These are phyloP conservation scores for Olivierus martensii DNA, from an alignment of 1,140 invertebrate genomes.

Conservation along the genomic window DNA sequence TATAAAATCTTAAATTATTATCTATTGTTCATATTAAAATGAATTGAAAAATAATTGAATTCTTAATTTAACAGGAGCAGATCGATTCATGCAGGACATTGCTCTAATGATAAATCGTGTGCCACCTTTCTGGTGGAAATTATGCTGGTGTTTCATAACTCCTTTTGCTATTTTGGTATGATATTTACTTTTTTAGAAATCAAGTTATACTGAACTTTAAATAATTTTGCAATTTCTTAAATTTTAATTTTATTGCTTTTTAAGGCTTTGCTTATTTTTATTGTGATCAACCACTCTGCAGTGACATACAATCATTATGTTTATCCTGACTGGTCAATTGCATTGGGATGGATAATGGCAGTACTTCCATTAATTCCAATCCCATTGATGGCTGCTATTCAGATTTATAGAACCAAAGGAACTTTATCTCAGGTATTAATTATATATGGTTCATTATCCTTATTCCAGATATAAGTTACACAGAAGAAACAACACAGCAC, in stretches of 20 bases:
- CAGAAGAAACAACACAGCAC: no score
- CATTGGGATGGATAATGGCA: conserved; percentile 55
- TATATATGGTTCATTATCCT: no score
- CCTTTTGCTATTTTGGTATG: conserved; percentile 7
- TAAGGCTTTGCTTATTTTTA: conserved; percentile 6
- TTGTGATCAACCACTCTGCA: conserved; percentile 9
- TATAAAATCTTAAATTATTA: no score
- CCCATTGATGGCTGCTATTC: conserved; percentile 5
- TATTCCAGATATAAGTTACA: no score
- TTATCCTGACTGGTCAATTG: conserved; percentile 60
- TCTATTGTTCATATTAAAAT: no score
- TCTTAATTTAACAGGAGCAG: conserved; percentile 1
- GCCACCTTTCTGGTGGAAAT: conserved; percentile 12
- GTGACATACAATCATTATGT: conserved; percentile 25
- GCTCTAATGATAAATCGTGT: conserved; percentile 11
- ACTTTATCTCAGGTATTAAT: conserved; percentile 6
- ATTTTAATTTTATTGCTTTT: no score
- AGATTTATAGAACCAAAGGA: conserved; percentile 10
- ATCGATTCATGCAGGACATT: conserved; percentile 16
- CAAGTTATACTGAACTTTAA: no score
- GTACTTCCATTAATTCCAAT: conserved; percentile 19
- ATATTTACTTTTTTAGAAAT: no score
- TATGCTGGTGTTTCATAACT: conserved; percentile 17
- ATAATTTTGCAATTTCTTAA: no score
- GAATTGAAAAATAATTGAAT: no score